Conservation (phyloP, 2,888 invertebrate genomes). For the Glaucopsyche alexis region DNA sequence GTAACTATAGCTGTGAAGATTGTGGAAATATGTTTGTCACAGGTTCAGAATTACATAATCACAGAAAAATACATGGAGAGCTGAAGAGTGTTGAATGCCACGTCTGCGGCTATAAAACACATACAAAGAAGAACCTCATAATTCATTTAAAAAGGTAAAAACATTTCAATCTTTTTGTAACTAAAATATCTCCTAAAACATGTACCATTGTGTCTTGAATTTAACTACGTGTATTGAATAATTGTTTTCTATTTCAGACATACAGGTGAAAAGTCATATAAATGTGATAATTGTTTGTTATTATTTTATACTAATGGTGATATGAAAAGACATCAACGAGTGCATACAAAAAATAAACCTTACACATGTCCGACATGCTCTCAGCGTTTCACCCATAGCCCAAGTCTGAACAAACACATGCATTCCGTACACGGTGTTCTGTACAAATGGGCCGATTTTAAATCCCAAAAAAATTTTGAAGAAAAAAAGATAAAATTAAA, state of each 20-base stretch:
- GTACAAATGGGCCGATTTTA: conserved; percentile 64
- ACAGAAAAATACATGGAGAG: conserved; percentile 60
- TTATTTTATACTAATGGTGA: conserved; percentile 64
- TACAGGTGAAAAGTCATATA: conserved; percentile 62
- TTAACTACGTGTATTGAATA: background rate
- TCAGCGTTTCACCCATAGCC: conserved; percentile 65
- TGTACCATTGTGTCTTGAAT: no score
- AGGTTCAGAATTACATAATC: conserved; percentile 66
- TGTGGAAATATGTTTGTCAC: conserved; percentile 74
- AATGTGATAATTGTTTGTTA: conserved; percentile 60
- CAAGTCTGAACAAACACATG: conserved; percentile 73
- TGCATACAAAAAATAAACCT: conserved; percentile 68
- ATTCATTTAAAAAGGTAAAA: conserved; percentile 65
- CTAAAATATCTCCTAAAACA: background rate
- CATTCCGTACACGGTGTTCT: conserved; percentile 61
- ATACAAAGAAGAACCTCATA: conserved; percentile 63
- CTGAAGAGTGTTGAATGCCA: conserved; percentile 62
- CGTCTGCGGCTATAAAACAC: conserved; percentile 67
- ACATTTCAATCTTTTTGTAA: background rate
- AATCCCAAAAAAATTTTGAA: conserved; percentile 30
- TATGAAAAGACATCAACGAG: conserved; percentile 60
- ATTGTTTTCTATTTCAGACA: conserved; percentile 55
- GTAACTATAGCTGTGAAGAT: conserved; percentile 70
- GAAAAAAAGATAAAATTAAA: background rate
- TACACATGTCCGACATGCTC: conserved; percentile 64